Evolutionary conservation across 2,797 vertebrate species (phyloP).

Genomic region (Chlorospingus semifuscus): DNA sequence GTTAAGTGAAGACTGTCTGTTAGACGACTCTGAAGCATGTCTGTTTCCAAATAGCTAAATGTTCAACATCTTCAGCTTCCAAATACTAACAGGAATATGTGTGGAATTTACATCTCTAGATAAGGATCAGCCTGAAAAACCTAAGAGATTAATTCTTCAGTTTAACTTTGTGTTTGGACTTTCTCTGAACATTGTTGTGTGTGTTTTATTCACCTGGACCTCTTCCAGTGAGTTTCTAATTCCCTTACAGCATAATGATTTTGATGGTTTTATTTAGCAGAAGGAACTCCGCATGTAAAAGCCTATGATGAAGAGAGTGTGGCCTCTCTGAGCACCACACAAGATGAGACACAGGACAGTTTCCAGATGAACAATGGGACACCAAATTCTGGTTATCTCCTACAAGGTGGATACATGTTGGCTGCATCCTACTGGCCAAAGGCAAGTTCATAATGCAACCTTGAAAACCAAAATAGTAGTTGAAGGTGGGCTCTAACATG

Average conservation of each 20-base stretch:
- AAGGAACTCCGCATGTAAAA: constrained; percentile 84
- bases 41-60: neutral
- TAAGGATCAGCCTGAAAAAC: neutral
- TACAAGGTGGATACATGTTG: constrained; percentile 92
- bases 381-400: constrained; percentile 80
- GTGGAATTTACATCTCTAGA: neutral
- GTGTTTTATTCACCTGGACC: neutral
- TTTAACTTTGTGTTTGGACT: neutral
- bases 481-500: neutral
- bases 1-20: neutral
- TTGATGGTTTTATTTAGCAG: constrained; percentile 70
- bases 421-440: constrained; percentile 98
- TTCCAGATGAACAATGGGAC: constrained; percentile 89
- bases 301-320: constrained; percentile 96
- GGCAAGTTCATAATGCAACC: constrained; percentile 73
- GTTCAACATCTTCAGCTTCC: neutral
- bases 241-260: neutral
- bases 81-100: neutral
- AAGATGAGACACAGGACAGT: constrained; percentile 92
- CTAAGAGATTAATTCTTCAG: neutral
- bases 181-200: neutral
- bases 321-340: constrained; percentile 89
- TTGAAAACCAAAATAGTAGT: neutral
- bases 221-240: neutral
- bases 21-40: neutral